These are phyloP conservation scores for Ochropleura leucogaster DNA, from an alignment of 2,888 invertebrate species.

Conservation along the genomic window DNA sequence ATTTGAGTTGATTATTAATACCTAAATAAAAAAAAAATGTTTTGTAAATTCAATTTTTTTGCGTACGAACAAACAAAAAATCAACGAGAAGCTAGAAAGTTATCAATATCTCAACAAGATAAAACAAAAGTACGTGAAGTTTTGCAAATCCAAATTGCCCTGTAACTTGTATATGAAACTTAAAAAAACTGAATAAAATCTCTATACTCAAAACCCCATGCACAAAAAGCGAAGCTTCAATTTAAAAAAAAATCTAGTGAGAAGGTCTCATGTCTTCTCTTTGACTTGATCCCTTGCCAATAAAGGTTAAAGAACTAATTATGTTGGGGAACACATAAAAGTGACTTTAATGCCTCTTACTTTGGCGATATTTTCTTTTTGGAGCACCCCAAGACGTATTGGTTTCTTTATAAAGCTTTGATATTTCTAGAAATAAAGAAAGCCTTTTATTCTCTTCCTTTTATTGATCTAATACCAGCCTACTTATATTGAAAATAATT, in stretches of 20 bases:
- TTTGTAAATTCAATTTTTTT: too few relatives aligned
- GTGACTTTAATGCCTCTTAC: constrained; percentile 52
- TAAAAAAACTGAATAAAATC: neutral
- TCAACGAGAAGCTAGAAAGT: too few relatives aligned
- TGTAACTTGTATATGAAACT: neutral
- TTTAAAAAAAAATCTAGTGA: constrained; percentile 20
- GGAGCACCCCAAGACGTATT: constrained; percentile 40
- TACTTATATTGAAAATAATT: neutral
- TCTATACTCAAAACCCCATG: neutral
- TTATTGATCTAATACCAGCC: neutral
- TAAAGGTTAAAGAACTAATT: constrained; percentile 61
- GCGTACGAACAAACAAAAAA: too few relatives aligned
- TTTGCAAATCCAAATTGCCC: neutral
- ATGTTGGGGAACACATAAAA: constrained; percentile 57
- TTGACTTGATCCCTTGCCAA: constrained; percentile 24
- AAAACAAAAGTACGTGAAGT: neutral
- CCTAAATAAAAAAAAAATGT: too few relatives aligned
- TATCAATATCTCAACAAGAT: too few relatives aligned
- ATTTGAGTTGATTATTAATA: too few relatives aligned
- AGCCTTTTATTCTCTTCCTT: neutral
- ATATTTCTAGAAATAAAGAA: neutral
- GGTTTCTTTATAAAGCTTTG: constrained; percentile 44
- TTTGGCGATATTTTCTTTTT: constrained; percentile 52
- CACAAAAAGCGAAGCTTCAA: neutral
- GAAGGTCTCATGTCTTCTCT: constrained; percentile 24